Evolutionary conservation across 2,888 invertebrate species (phyloP).

Genomic region (Drosophila buzzatii): DNA sequence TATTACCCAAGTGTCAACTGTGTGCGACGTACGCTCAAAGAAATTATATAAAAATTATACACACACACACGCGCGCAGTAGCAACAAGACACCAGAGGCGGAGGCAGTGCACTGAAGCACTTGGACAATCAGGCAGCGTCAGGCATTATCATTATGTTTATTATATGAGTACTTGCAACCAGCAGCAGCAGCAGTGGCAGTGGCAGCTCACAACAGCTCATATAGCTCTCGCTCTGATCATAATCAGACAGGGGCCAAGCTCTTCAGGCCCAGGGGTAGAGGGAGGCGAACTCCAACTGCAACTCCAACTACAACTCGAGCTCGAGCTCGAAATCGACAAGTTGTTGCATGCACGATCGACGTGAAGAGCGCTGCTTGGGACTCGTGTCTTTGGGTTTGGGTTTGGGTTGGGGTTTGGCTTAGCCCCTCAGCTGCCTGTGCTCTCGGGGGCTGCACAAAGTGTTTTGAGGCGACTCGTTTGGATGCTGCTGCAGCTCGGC

Average conservation of each 20-base stretch:
- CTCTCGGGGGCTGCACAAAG: slow-evolving; percentile 43
- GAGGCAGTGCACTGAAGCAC: slow-evolving; percentile 42
- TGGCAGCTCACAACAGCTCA: slow-evolving; percentile 43
- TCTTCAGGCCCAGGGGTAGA: slow-evolving; percentile 44
- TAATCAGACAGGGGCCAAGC: slow-evolving; percentile 65
- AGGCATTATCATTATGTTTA: slow-evolving; percentile 81
- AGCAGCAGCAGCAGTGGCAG: slow-evolving; percentile 32
- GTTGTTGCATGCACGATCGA: slow-evolving; percentile 76
- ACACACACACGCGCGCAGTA: slow-evolving; percentile 56
- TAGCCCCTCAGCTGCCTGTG: slow-evolving; percentile 41
- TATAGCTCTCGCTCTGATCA: slow-evolving; percentile 72
- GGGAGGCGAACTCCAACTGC: slow-evolving; percentile 13
- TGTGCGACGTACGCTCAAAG: slow-evolving; percentile 17
- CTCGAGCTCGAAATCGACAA: slow-evolving; percentile 66
- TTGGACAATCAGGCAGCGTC: slow-evolving; percentile 67
- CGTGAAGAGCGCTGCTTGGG: slow-evolving; percentile 39
- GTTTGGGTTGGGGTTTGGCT: slow-evolving; percentile 62
- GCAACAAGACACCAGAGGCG: slow-evolving; percentile 43
- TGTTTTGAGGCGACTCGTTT: slow-evolving; percentile 66
- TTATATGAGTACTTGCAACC: slow-evolving; percentile 68
- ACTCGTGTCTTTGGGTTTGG: slow-evolving; percentile 59
- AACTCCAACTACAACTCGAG: not conserved
- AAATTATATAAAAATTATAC: slow-evolving; percentile 36
- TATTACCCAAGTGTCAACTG: slow-evolving; percentile 60
- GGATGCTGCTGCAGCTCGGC: slow-evolving; percentile 53